Conservation (phyloP, 2,797 vertebrate genomes). For the Molossus molossus region DNA sequence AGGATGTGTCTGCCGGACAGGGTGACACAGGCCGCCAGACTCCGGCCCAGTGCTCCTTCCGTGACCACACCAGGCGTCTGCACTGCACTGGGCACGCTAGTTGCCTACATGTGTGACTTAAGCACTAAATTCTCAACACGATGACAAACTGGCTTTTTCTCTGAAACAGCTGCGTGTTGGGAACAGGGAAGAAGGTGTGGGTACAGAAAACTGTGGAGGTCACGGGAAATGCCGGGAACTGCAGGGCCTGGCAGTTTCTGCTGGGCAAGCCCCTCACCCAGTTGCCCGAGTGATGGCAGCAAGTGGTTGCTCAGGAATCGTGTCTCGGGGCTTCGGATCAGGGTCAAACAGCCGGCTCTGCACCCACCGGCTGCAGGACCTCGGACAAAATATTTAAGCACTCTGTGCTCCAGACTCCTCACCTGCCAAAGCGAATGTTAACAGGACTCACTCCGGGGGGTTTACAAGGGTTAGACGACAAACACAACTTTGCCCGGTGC, state of each 20-base stretch:
- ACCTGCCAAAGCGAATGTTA: not conserved
- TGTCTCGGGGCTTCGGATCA: not conserved
- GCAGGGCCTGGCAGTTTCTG: not conserved
- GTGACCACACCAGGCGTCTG: rapidly evolving
- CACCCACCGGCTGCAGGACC: not conserved
- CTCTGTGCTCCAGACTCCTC: not conserved
- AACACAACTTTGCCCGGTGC: not conserved
- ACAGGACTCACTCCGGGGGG: not conserved
- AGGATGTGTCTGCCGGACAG: not conserved
- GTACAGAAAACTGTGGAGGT: not conserved
- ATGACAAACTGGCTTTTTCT: not conserved
- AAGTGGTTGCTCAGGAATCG: not conserved
- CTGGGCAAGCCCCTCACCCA: not conserved
- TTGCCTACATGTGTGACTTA: not conserved
- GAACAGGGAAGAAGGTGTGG: not conserved
- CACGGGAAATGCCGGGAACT: not conserved
- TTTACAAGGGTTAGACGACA: not conserved
- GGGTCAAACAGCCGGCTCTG: not conserved
- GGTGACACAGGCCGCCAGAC: not conserved
- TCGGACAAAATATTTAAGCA: not conserved
- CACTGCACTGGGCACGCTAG: not conserved
- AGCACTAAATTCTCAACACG: not conserved
- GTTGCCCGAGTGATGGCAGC: not conserved
- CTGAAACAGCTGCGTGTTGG: not conserved
- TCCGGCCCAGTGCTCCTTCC: not conserved